Percentiles rank a stretch among this genome's conserved stretches.
Conservation (phyloP, 2,797 vertebrate genomes). For the Hephaestus fuliginosus region DNA sequence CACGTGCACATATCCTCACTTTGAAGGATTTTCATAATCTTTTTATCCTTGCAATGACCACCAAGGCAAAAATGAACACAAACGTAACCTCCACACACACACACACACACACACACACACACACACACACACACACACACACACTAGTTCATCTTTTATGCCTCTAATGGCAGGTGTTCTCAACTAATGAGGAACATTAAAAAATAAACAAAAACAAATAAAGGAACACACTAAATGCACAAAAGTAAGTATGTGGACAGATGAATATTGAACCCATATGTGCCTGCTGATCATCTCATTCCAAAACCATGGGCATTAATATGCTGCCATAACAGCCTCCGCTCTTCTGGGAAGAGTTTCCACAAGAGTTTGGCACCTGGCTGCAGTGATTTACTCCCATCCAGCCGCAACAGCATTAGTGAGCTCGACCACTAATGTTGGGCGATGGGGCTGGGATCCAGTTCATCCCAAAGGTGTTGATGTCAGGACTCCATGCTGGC, state of each 20-base stretch:
- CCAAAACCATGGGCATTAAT: slow-evolving; percentile 11
- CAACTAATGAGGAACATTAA: neutral
- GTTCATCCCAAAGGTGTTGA: slow-evolving; percentile 24
- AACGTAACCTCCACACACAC: slow-evolving; percentile 4
- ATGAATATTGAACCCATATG: neutral
- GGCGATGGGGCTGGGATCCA: slow-evolving; percentile 12
- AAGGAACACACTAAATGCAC: neutral
- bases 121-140: neutral
- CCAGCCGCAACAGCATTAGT: neutral
- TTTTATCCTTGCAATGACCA: slow-evolving; percentile 36
- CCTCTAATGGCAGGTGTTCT: slow-evolving; percentile 12
- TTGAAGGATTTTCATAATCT: slow-evolving; percentile 41
- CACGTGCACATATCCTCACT: slow-evolving; percentile 6
- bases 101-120: slow-evolving; percentile 1
- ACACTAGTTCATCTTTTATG: neutral
- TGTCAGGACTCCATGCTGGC: neutral
- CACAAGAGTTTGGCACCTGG: neutral
- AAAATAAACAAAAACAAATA: slow-evolving; percentile 8
- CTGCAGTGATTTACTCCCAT: slow-evolving; percentile 13
- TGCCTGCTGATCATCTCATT: slow-evolving; percentile 12
- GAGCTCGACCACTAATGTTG: neutral
- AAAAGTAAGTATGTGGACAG: neutral
- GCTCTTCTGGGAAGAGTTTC: slow-evolving; percentile 15
- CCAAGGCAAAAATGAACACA: slow-evolving; percentile 13
- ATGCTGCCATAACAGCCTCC: slow-evolving; percentile 17